Percentiles rank a stretch among this genome's conserved stretches.
Evolutionary conservation across 2,113 vertebrate genomes (phyloP).

Genomic region (Shinisaurus crocodilurus): DNA sequence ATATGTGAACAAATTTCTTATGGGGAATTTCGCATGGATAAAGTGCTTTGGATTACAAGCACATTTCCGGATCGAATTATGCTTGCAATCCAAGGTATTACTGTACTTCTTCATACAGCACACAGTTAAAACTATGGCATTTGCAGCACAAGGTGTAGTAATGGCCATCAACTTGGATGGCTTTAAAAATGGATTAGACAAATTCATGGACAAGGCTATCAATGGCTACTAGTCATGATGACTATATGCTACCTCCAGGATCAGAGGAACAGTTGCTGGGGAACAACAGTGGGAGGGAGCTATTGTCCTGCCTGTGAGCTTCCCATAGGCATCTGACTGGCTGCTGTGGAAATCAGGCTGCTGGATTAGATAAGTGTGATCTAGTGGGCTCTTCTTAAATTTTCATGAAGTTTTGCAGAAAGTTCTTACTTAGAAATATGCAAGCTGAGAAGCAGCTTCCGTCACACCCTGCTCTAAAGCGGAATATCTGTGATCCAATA

Average conservation of each 20-base stretch:
- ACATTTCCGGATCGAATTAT: no score
- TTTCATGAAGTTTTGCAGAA: neutral
- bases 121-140: neutral
- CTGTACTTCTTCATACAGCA: neutral
- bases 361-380: neutral
- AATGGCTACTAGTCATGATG: neutral
- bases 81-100: no score
- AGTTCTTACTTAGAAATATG: neutral
- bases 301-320: neutral
- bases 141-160: neutral
- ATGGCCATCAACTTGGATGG: neutral
- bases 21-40: no score
- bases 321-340: neutral
- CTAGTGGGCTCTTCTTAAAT: neutral
- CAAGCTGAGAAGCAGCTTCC: constrained; percentile 2
- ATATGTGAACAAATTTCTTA: no score
- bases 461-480: neutral
- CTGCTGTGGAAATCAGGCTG: neutral
- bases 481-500: neutral
- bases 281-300: neutral
- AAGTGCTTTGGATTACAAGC: no score
- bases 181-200: neutral
- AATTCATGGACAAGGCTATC: neutral
- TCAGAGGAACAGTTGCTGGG: neutral
- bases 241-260: neutral